Evolutionary conservation across 2,113 vertebrate genomes (phyloP).

Genomic region (Dasyornis broadbenti): DNA sequence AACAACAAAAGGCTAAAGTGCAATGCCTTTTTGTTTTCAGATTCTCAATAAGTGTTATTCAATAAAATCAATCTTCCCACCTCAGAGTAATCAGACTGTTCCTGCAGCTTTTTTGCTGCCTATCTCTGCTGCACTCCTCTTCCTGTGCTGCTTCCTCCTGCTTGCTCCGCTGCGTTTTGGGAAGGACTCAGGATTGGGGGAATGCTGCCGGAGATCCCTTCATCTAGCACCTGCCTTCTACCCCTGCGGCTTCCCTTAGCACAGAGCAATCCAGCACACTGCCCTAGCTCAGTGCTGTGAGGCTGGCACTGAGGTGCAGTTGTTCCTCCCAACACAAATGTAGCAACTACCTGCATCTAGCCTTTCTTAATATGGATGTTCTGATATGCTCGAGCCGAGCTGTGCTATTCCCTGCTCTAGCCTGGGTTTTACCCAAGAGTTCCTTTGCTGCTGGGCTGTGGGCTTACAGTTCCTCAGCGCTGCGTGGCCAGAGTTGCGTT

Average conservation of each 20-base stretch:
- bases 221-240: background rate
- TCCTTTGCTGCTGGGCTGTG: background rate
- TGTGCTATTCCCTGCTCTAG: background rate
- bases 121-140: fast-evolving
- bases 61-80: background rate
- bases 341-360: background rate
- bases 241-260: fast-evolving
- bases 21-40: background rate
- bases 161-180: fast-evolving
- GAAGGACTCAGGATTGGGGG: fast-evolving
- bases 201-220: background rate
- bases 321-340: background rate
- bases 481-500: fast-evolving
- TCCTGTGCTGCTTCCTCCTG: background rate
- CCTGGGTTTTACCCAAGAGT: background rate
- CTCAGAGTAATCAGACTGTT: background rate
- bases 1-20: background rate
- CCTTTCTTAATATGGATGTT: background rate
- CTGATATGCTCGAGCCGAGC: background rate
- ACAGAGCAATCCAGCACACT: no score
- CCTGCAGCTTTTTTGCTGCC: background rate
- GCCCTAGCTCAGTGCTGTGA: background rate
- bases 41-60: background rate
- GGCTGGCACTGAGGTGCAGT: fast-evolving
- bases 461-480: background rate